Base-by-base conservation (phyloP, 2,113 vertebrate species). In the Agelaius tricolor region DNA sequence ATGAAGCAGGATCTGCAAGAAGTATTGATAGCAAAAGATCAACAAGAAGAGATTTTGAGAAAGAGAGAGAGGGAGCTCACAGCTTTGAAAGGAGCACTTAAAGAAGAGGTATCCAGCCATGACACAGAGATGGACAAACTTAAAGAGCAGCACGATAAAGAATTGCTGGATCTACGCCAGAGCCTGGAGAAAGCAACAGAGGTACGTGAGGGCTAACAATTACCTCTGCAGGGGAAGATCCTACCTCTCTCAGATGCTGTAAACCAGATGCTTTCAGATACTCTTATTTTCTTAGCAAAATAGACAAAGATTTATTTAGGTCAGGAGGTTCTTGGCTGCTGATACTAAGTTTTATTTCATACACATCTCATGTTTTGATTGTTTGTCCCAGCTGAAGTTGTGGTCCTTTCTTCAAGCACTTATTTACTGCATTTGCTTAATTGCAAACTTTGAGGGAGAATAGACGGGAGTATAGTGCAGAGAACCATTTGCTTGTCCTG, bases 31-130 rank as follows among this genome's bases (percentile, higher is more conserved):
- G 96, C 98, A 35, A 99, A 98, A 94, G 99, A 99, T 83, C 99
- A 99, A 69, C 99, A 98, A 90, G 99, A 99, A 85, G 99, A 99
- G 31, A 69, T 99, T 87, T 93, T 99, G 97, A 98, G 98, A 93
- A 99, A 98, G 85, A 98, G 99, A 20, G 99, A 99, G 93, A 97
- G 99, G 7, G 99, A 99, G 63, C 98, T 99, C 93, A 99, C 98
- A 0, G 99, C 99, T 59, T 97, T 99, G 87, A 99, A 99, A 95
- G 99, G 99, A 65, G 99, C 99, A 30, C 92, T 99, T 83, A 99
- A 99, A 95, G 99, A 99, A 76, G 99, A 99, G 94, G 99, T 99
- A n/a, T 98, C 99, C 16, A 98, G 97, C 91, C 99, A 99, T 4
- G 99, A 99, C 90, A 98, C 97, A 95, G 99, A 99, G 95, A 98